Percentiles rank a stretch among this genome's conserved stretches.
These are phyloP conservation scores for Drosophila ambigua DNA, from an alignment of 1,140 invertebrate genomes.

Conservation along the genomic window DNA sequence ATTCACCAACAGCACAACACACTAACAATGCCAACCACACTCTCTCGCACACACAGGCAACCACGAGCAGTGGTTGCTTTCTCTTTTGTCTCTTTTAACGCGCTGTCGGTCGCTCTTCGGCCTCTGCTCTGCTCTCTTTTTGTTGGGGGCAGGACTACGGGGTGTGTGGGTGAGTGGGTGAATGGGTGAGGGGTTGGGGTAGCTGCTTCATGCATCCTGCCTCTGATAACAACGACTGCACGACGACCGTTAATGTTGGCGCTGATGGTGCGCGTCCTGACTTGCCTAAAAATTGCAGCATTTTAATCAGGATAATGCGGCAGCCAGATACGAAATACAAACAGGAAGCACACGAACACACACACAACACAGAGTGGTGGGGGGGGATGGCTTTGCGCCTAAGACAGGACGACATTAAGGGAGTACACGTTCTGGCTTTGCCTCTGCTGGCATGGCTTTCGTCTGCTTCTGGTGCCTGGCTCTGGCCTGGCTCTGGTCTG, in stretches of 20 bases:
- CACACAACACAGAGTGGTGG: neutral
- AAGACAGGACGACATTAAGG: slow-evolving; percentile 55
- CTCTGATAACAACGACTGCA: slow-evolving; percentile 70
- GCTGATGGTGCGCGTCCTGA: slow-evolving; percentile 31
- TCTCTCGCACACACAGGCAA: neutral
- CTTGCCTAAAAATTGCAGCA: slow-evolving; percentile 60
- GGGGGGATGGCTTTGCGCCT: neutral
- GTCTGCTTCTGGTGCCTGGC: slow-evolving; percentile 21
- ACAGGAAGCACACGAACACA: slow-evolving; percentile 3
- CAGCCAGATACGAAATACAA: slow-evolving; percentile 43
- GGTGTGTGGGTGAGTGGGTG: neutral
- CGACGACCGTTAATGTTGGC: slow-evolving; percentile 56
- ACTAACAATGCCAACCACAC: neutral
- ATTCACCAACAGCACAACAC: slow-evolving; percentile 7
- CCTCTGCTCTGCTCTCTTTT: slow-evolving; percentile 33
- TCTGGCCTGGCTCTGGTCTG: slow-evolving; percentile 30
- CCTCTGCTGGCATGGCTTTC: slow-evolving; percentile 20
- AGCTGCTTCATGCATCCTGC: slow-evolving; percentile 28
- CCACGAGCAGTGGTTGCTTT: slow-evolving; percentile 11
- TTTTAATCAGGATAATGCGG: slow-evolving; percentile 74
- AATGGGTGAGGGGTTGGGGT: neutral
- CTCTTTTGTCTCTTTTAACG: slow-evolving; percentile 42
- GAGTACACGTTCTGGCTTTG: slow-evolving; percentile 40
- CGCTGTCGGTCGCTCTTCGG: slow-evolving; percentile 2
- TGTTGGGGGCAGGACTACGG: slow-evolving; percentile 21